These are phyloP conservation scores for Abrostola tripartita DNA, from an alignment of 2,888 invertebrate genomes.

Conservation along the genomic window DNA sequence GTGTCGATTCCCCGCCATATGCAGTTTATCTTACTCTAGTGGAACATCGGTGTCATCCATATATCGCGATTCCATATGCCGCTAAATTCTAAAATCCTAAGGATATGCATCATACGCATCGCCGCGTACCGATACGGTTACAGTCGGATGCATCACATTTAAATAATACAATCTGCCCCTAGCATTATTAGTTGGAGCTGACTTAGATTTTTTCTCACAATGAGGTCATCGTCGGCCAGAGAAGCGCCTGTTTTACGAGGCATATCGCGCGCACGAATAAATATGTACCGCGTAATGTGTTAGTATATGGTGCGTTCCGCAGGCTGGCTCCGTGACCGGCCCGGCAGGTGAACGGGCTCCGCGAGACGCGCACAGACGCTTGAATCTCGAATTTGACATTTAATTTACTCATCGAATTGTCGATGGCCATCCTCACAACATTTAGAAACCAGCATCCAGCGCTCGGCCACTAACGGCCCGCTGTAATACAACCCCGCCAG, in stretches of 20 bases:
- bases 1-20: constrained; percentile 74
- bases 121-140: constrained; percentile 61
- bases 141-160: constrained; percentile 66
- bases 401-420: constrained; percentile 67
- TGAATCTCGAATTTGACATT: constrained; percentile 69
- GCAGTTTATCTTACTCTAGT: constrained; percentile 69
- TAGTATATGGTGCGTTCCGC: constrained; percentile 69
- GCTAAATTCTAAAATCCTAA: constrained; percentile 54
- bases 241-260: constrained; percentile 73
- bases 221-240: constrained; percentile 75
- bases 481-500: constrained; percentile 67
- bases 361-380: constrained; percentile 55
- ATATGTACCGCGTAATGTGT: constrained; percentile 67
- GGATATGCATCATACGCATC: constrained; percentile 62
- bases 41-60: constrained; percentile 67
- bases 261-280: constrained; percentile 73
- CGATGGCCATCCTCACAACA: constrained; percentile 74
- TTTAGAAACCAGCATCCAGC: constrained; percentile 75
- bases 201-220: constrained; percentile 73
- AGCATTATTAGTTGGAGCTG: constrained; percentile 58
- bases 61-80: constrained; percentile 71
- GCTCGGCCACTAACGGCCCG: constrained; percentile 67
- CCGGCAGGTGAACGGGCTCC: constrained; percentile 71
- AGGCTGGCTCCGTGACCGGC: constrained; percentile 71
- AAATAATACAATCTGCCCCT: constrained; percentile 63